Percentiles rank a stretch among this genome's conserved stretches.
Conservation (phyloP, 2,797 vertebrate species). For the Hephaestus fuliginosus region DNA sequence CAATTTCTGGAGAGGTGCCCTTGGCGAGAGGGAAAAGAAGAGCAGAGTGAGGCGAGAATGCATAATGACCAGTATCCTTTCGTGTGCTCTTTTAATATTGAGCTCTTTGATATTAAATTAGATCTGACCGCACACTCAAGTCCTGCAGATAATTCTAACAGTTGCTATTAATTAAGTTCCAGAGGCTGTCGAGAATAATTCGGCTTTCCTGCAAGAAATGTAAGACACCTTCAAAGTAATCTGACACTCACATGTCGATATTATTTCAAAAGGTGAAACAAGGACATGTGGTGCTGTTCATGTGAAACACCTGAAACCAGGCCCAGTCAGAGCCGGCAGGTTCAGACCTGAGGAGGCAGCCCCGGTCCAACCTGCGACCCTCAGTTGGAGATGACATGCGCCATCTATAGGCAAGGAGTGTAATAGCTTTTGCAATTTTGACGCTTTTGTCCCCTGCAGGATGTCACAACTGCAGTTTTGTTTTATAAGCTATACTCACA, state of each 20-base stretch:
- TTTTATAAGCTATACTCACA: not conserved
- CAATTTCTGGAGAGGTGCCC: conserved; percentile 46
- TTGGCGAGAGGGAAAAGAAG: conserved; percentile 42
- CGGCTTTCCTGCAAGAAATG: conserved; percentile 17
- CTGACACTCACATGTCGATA: not conserved
- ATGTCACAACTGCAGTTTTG: not conserved
- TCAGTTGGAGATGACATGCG: not conserved
- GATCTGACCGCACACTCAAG: conserved; percentile 28
- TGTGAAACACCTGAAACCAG: conserved; percentile 35
- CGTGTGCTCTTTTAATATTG: conserved; percentile 41
- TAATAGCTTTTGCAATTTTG: conserved; percentile 2
- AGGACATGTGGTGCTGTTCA: conserved; percentile 22
- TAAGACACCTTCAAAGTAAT: conserved; percentile 27
- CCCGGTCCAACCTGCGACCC: not conserved
- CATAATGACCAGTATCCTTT: conserved; percentile 50
- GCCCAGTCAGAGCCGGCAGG: not conserved
- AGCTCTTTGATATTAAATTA: conserved; percentile 59
- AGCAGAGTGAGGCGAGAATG: conserved; percentile 45
- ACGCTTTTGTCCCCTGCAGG: not conserved
- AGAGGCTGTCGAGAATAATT: conserved; percentile 37
- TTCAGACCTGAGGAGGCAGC: not conserved
- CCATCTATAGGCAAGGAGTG: conserved; percentile 2
- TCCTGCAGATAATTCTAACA: conserved; percentile 39
- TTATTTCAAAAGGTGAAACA: conserved; percentile 30
- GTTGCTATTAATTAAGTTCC: conserved; percentile 44